Evolutionary conservation across 2,888 invertebrate genomes (phyloP).

Genomic region (Cosmia pyralina): DNA sequence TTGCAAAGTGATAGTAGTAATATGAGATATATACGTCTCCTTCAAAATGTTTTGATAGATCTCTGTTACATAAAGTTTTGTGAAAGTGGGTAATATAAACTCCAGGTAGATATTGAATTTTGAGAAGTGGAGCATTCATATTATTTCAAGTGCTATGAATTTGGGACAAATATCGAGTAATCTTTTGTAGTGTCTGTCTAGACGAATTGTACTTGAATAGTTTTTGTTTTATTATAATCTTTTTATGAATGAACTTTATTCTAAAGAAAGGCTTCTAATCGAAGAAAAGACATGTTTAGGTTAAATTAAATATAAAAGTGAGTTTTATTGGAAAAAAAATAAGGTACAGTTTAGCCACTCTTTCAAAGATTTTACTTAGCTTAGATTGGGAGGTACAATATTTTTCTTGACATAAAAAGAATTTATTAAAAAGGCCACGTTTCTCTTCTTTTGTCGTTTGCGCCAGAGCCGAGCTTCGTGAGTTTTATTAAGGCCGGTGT

Average conservation of each 20-base stretch:
- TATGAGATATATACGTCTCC: slow-evolving; percentile 65
- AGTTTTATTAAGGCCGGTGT: slow-evolving; percentile 46
- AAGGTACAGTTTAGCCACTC: neutral
- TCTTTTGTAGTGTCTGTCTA: slow-evolving; percentile 17
- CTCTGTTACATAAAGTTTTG: slow-evolving; percentile 46
- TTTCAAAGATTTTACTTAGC: neutral
- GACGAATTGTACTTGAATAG: neutral
- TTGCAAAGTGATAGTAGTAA: slow-evolving; percentile 71
- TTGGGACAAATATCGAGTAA: slow-evolving; percentile 15
- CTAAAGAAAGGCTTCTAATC: neutral
- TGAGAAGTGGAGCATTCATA: slow-evolving; percentile 29
- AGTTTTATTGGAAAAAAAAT: neutral
- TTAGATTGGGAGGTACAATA: neutral
- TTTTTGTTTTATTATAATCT: neutral
- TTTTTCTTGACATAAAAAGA: slow-evolving; percentile 20
- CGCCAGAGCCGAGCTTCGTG: slow-evolving; percentile 8
- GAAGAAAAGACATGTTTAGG: neutral
- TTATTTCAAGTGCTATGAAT: slow-evolving; percentile 33
- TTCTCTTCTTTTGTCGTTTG: slow-evolving; percentile 45
- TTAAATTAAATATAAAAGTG: neutral
- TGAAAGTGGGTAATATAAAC: slow-evolving; percentile 41
- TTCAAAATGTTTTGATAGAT: slow-evolving; percentile 47
- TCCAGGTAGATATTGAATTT: slow-evolving; percentile 51
- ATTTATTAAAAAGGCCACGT: slow-evolving; percentile 37
- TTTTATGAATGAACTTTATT: neutral